phyloP scores from a whole-genome alignment of 2,888 invertebrate genomes.

The Meliscaeva auricollis region DNA sequence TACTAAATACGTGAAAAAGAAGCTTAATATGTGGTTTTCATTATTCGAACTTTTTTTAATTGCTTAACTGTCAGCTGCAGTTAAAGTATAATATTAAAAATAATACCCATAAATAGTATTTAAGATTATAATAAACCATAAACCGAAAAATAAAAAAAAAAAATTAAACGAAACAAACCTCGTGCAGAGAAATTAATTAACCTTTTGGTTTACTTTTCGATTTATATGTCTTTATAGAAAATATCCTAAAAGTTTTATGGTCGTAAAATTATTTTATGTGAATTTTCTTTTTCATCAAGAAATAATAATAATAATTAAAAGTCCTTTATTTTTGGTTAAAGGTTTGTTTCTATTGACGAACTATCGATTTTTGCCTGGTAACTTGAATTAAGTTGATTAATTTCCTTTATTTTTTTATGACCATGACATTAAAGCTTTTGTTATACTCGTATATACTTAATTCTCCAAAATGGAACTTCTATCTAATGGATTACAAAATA shows the following conservation, averaged over 20 bases:
- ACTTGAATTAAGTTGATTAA: neutral
- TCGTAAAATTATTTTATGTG: constrained; percentile 25
- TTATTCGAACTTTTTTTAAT: constrained; percentile 51
- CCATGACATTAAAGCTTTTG: neutral
- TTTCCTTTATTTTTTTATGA: constrained; percentile 5
- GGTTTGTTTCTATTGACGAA: neutral
- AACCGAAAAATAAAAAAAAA: neutral
- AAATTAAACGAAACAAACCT: neutral
- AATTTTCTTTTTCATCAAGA: neutral
- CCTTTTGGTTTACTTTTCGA: constrained; percentile 26
- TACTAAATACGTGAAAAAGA: no score
- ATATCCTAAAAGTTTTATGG: constrained; percentile 17
- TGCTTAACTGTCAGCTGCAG: constrained; percentile 60
- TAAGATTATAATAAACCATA: neutral
- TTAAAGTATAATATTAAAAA: constrained; percentile 21
- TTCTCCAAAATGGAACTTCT: no score
- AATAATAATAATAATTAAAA: neutral
- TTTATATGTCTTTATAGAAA: constrained; percentile 10
- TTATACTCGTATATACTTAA: neutral
- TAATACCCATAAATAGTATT: neutral
- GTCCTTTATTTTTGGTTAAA: neutral
- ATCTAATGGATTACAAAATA: neutral
- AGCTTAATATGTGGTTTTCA: neutral
- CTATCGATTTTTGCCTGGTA: constrained; percentile 10
- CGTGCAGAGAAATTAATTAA: constrained; percentile 31